Percentiles rank a stretch among this genome's conserved stretches.
phyloP scores from a whole-genome alignment of 1,140 invertebrate species.

The Zophobas morio region DNA sequence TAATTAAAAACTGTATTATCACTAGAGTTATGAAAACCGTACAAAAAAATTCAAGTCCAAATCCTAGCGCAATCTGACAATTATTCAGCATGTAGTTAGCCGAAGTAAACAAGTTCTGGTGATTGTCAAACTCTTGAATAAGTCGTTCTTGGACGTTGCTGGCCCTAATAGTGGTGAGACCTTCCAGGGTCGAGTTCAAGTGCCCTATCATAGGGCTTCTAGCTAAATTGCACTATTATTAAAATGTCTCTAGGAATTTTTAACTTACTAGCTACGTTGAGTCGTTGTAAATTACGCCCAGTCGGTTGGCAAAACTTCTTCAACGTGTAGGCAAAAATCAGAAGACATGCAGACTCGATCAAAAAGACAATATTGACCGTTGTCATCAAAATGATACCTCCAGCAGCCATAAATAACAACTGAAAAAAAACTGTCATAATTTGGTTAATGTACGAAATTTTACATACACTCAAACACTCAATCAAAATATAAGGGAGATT shows the following conservation, averaged over 20 bases:
- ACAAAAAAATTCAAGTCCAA: conserved; percentile 13
- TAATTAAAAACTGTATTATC: conserved; percentile 48
- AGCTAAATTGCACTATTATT: conserved; percentile 60
- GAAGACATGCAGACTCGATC: no score
- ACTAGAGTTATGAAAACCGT: not conserved
- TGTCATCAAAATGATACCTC: no score
- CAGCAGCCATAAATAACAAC: no score
- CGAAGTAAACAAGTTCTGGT: conserved; percentile 75
- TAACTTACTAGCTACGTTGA: conserved; percentile 88
- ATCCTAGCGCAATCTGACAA: conserved; percentile 69
- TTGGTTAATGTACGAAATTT: no score
- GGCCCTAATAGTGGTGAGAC: conserved; percentile 79
- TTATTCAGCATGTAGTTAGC: conserved; percentile 64
- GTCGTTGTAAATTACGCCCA: conserved; percentile 64
- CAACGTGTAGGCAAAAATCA: no score
- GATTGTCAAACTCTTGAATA: conserved; percentile 83
- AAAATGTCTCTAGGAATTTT: not conserved
- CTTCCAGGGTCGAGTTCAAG: conserved; percentile 66
- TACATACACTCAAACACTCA: no score
- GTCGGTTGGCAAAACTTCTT: not conserved
- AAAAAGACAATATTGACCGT: no score
- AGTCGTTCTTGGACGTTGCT: conserved; percentile 83
- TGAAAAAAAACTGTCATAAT: no score
- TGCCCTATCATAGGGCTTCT: conserved; percentile 85
- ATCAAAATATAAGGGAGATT: no score